Percentiles rank a stretch among this genome's conserved stretches.
phyloP scores from a whole-genome alignment of 30 jellyfish, hydroid and myxozoan species.

The Aurelia aurita complex sp. Pacific region DNA sequence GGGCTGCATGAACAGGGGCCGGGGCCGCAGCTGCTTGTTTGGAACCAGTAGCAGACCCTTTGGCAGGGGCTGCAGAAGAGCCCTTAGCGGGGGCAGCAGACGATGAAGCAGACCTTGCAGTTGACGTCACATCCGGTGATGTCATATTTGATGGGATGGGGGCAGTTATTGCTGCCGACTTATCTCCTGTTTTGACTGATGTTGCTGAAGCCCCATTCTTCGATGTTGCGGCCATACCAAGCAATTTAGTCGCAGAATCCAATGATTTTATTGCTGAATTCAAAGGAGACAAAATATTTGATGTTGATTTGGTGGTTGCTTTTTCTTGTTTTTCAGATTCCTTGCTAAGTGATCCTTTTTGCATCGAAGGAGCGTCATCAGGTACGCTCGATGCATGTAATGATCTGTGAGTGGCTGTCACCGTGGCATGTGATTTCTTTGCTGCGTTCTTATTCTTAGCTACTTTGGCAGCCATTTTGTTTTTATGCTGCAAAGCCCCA shows the following conservation, averaged over 20 bases:
- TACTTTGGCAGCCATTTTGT: background rate
- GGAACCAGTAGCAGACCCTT: constrained; percentile 8
- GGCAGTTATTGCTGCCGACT: background rate
- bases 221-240: constrained; percentile 49
- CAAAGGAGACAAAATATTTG: constrained; percentile 33
- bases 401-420: constrained; percentile 11
- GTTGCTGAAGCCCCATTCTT: background rate
- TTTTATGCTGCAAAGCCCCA: constrained; percentile 17
- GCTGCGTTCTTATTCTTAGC: constrained; percentile 13
- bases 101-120: constrained; percentile 49
- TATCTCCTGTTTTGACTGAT: background rate
- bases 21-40: constrained; percentile 44
- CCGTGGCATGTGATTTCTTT: constrained; percentile 15
- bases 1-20: constrained; percentile 12
- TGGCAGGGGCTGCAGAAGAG: background rate
- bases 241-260: constrained; percentile 65
- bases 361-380: constrained; percentile 64
- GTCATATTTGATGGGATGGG: constrained; percentile 9
- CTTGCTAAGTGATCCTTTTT: constrained; percentile 44
- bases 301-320: constrained; percentile 53
- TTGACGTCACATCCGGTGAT: constrained; percentile 32
- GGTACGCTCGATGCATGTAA: constrained; percentile 12
- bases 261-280: constrained; percentile 58
- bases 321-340: constrained; percentile 39
- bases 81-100: background rate